Conservation (phyloP, 2,797 vertebrate species). For the Chromis chromis region DNA sequence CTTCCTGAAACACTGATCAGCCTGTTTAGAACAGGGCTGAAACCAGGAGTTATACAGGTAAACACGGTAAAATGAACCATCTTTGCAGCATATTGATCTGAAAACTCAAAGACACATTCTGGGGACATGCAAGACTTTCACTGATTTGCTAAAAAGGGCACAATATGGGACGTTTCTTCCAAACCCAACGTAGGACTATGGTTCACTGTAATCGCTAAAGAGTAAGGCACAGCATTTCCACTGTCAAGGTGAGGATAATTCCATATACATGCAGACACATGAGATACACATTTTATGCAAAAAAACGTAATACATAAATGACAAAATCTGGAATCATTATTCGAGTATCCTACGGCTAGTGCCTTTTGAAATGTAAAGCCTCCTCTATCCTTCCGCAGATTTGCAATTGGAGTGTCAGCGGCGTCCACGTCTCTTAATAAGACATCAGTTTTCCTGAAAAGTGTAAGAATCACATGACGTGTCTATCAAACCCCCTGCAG, state of each 20-base stretch:
- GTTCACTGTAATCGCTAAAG: not conserved
- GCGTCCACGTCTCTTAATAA: constrained; percentile 54
- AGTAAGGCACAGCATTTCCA: not conserved
- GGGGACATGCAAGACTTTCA: too few species aligned
- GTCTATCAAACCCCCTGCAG: constrained; percentile 59
- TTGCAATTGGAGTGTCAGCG: constrained; percentile 40
- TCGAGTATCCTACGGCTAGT: constrained; percentile 20
- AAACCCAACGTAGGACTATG: not conserved
- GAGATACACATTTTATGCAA: constrained; percentile 3
- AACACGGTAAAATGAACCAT: too few species aligned
- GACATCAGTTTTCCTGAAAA: constrained; percentile 53
- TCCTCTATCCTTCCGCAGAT: constrained; percentile 18
- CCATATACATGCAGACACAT: not conserved
- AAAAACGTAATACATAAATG: constrained; percentile 10
- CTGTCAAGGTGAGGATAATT: not conserved
- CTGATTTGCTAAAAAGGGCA: too few species aligned
- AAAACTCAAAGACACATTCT: too few species aligned
- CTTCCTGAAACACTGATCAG: too few species aligned
- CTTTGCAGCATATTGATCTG: too few species aligned
- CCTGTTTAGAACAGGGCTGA: too few species aligned
- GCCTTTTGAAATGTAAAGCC: constrained; percentile 55
- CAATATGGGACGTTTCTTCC: not conserved
- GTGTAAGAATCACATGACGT: constrained; percentile 61
- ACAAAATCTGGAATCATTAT: constrained; percentile 31
- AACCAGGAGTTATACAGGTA: too few species aligned